Evolutionary conservation across 2,113 vertebrate genomes (phyloP).

Genomic region (Aspidoscelis tigris): DNA sequence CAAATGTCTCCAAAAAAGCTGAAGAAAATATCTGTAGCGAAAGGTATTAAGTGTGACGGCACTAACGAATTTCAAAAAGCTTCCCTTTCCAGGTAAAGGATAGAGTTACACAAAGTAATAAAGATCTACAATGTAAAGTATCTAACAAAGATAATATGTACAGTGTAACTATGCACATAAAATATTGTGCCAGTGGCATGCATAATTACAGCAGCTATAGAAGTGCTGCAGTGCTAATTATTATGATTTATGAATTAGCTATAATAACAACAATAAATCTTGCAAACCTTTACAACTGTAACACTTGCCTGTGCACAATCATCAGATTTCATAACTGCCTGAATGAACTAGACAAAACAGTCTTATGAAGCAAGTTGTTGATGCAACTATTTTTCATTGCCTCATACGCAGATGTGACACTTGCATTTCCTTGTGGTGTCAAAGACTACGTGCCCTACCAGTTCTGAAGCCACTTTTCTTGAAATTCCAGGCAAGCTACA

Average conservation of each 20-base stretch:
- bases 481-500: not conserved
- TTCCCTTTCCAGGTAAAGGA: not conserved
- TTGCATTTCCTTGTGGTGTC: not conserved
- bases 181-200: not conserved
- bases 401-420: not conserved
- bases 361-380: not conserved
- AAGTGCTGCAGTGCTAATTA: too few relatives aligned
- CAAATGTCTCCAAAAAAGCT: not conserved
- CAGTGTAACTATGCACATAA: not conserved
- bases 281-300: not conserved
- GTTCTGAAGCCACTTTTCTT: not conserved
- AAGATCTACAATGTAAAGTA: not conserved
- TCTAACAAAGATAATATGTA: not conserved
- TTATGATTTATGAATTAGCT: not conserved
- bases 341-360: not conserved
- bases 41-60: not conserved
- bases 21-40: not conserved
- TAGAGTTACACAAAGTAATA: not conserved
- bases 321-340: not conserved
- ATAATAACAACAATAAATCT: conserved; percentile 1
- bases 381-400: not conserved
- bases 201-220: not conserved
- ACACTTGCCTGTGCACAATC: not conserved
- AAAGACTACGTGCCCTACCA: not conserved
- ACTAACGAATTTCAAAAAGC: not conserved